phyloP scores from a whole-genome alignment of 2,113 vertebrate genomes.

The Chiloscyllium plagiosum region DNA sequence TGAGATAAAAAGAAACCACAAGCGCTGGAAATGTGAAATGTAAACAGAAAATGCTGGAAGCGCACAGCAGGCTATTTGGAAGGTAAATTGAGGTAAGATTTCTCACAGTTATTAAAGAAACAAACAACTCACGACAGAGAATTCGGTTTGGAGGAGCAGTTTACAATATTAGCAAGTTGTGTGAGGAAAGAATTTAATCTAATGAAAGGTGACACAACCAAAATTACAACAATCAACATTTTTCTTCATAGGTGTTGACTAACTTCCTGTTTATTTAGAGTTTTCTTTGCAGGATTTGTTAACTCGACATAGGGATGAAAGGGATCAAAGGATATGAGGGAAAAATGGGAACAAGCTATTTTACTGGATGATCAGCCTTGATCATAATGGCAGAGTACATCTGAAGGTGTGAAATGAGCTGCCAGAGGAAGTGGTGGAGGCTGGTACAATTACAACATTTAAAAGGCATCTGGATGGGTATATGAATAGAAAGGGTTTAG shows the following conservation, averaged over 20 bases:
- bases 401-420: too few relatives aligned
- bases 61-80: background rate
- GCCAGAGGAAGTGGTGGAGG: too few relatives aligned
- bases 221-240: background rate
- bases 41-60: conserved; percentile 2
- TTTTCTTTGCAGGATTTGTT: background rate
- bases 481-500: too few relatives aligned
- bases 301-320: background rate
- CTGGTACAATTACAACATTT: too few relatives aligned
- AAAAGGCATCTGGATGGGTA: too few relatives aligned
- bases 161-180: background rate
- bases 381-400: too few relatives aligned
- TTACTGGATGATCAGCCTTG: too few relatives aligned
- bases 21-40: background rate
- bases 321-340: too few relatives aligned
- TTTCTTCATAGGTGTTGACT: background rate
- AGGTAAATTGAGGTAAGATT: background rate
- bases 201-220: background rate
- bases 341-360: too few relatives aligned
- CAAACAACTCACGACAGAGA: background rate
- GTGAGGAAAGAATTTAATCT: background rate
- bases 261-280: background rate
- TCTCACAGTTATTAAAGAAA: background rate
- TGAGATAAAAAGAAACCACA: background rate
- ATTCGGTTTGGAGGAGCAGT: background rate